Evolutionary conservation across 2,113 vertebrate genomes (phyloP).

Genomic region (Indicator indicator): DNA sequence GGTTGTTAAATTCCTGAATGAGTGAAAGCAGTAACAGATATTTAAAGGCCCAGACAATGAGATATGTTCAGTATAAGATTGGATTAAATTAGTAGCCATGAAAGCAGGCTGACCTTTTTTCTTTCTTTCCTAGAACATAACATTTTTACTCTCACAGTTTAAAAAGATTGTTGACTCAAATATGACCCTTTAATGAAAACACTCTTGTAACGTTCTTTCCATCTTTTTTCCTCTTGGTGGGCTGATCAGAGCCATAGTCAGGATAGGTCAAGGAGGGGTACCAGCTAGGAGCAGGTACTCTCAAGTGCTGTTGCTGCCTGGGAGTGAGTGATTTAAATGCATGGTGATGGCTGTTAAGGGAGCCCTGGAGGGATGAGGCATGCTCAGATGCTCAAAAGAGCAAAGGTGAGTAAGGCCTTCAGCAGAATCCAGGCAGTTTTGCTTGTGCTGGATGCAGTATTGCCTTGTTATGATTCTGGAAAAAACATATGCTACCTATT

Average conservation of each 20-base stretch:
- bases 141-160: not conserved
- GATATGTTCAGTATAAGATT: not conserved
- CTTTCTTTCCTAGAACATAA: not conserved
- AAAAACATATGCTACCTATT: accelerated
- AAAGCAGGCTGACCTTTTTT: not conserved
- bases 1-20: not conserved
- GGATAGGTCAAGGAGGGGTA: not conserved
- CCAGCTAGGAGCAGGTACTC: not conserved
- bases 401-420: not conserved
- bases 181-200: not conserved
- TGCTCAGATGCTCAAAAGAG: not conserved
- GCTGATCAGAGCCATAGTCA: not conserved
- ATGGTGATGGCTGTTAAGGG: not conserved
- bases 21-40: not conserved
- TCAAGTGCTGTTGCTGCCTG: not conserved
- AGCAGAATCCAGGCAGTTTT: not conserved
- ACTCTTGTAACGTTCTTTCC: not conserved
- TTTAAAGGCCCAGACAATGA: not conserved
- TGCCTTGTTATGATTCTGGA: not conserved
- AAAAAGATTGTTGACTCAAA: not conserved
- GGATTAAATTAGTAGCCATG: not conserved
- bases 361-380: not conserved
- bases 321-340: not conserved
- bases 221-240: not conserved
- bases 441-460: not conserved